Evolutionary conservation across 2,888 invertebrate genomes (phyloP).

Genomic region (Scaptomyza cyrtandrae): DNA sequence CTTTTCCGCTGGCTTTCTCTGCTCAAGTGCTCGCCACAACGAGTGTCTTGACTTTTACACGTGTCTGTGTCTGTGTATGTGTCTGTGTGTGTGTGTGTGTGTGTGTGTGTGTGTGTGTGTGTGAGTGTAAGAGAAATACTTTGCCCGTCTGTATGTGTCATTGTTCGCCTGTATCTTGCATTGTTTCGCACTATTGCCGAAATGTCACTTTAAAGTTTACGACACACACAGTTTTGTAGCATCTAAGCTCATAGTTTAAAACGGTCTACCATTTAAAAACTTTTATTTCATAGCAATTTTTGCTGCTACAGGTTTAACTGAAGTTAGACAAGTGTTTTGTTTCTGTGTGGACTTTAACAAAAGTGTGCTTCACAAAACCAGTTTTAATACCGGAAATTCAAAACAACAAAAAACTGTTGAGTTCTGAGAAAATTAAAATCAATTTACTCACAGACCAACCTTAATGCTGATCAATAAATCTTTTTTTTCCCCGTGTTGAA

Average conservation of each 20-base stretch:
- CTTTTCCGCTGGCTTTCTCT: conserved; percentile 63
- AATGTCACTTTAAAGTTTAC: conserved; percentile 65
- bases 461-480: not conserved
- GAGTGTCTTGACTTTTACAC: conserved; percentile 13
- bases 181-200: conserved; percentile 61
- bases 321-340: not conserved
- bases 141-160: conserved; percentile 8
- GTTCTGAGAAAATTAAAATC: not conserved
- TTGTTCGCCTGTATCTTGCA: conserved; percentile 39
- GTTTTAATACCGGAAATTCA: not conserved
- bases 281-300: not conserved
- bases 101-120: conserved; percentile 12
- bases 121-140: conserved; percentile 4
- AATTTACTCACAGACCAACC: not conserved
- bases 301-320: not conserved
- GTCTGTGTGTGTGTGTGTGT: conserved; percentile 13
- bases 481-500: not conserved
- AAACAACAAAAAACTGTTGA: not conserved
- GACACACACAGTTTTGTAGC: conserved; percentile 32
- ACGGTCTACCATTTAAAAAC: conserved; percentile 3
- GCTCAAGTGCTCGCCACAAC: conserved; percentile 43
- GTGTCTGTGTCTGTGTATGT: conserved; percentile 11
- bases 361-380: no score
- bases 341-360: not conserved
- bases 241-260: not conserved